Base-by-base conservation (phyloP, 2,888 invertebrate genomes). In the Nineta flava region DNA sequence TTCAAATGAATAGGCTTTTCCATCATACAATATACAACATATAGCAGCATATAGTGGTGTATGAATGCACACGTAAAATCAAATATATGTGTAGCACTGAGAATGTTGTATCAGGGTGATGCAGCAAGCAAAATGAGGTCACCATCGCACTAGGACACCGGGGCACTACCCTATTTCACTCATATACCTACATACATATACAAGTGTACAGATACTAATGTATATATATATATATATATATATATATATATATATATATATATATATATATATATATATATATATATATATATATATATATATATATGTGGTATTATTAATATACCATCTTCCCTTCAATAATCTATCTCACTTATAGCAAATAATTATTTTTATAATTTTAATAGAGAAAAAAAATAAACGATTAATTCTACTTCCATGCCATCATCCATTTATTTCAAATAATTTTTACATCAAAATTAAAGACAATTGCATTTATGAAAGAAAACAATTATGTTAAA, bases 221-320 rank as follows among this genome's bases (percentile, higher is more conserved):
- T 35, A 38, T 44, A 50, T 47, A 34, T 44, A 50, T 19, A 43
- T 49, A 47, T 51, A 42, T 4, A 43, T 51, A 17, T 6, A 46
- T 47, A 46, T 26, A 32, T 42, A 41, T 52, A 50, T 51, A 44
- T 51, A 31, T 51, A 48, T 46, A 32, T 45, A 46, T 40, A 50
- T 47, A 9, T 52, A 38, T 26, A 51, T 42, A 49, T 47, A 51
- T 15, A 49, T 13, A 41, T 46, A 26, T 47, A 19, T 43, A 45
- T 45, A 40, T 52, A 43, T 21, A 38, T 51, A 41, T 46, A 40
- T 48, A 42, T 53, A 53, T 54, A 47, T 52, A 55, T 32, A 32
- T 32, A 32, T 32, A 38, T 38, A 38, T 38, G 15, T 38, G 12
- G 9, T 13, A 10, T 13, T 41, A 31, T 16, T 31, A 31, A 48